Base-by-base conservation (phyloP, 2,888 invertebrate genomes). In the Drosophila paranaensis region DNA sequence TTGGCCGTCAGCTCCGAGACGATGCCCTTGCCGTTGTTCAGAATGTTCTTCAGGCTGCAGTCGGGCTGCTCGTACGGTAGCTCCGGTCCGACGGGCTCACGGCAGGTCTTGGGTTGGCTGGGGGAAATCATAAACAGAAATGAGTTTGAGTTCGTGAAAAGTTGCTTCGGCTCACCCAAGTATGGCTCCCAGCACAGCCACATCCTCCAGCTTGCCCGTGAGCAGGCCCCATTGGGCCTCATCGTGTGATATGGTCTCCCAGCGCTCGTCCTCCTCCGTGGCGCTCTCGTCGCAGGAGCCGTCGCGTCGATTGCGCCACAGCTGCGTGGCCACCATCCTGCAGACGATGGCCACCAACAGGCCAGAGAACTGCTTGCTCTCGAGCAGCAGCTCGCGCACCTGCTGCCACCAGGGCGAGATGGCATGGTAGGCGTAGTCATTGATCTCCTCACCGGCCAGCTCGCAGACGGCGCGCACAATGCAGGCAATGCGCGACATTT, bases 141-240 rank as follows among this genome's bases (percentile, higher is more conserved):
- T 30, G 2, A 6, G 30, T 6, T 30, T 33, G 30, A 33, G 1
- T 33, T 8, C 4, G 0, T 1, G 6, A 33, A 37, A 11, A 27
- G 37, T 25, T 10, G 6, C 2, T 3, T 13, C 4, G n/a, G 93
- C 96, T 92, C 60, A 97, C 94, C 80, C 96, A 94, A 93, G 71
- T 46, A 92, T 91, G 20, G 92, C 92, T 11, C 96, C 96, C 14
- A 98, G 93, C 60, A 97, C 94, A 3, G 97, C 95, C 72, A 97
- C 95, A 91, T 98, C 98, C 92, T 98, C 98, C 51, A 98, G 94
- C 93, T 98, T 98, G 60, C 96, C 97, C 45, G 97, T 96, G 2
- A 98, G 93, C 54, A 97, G 93, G 16, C 96, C 96, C 97, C 98
- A 98, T 90, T 96, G 95, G 46, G 97, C 96, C 83, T 95, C 95